Evolutionary conservation across 2,113 vertebrate species (phyloP).

Genomic region (Felis chaus): DNA sequence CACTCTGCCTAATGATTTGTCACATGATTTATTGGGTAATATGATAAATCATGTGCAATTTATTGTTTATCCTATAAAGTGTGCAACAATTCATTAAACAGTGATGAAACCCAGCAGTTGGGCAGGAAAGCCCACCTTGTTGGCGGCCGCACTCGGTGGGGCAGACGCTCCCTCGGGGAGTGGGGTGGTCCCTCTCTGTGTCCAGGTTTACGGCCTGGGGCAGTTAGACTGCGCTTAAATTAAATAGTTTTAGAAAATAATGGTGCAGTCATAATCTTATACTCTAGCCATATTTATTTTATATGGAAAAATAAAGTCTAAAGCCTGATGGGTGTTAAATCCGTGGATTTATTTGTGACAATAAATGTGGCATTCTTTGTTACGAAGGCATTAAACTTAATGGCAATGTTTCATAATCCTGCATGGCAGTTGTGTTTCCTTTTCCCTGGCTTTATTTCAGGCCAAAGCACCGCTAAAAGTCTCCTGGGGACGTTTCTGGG

Average conservation of each 20-base stretch:
- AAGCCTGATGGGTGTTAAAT: slow-evolving; percentile 76
- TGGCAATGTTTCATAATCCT: slow-evolving; percentile 68
- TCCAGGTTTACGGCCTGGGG: slow-evolving; percentile 55
- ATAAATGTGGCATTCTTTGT: slow-evolving; percentile 82
- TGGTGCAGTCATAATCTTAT: slow-evolving; percentile 80
- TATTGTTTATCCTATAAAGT: slow-evolving; percentile 90
- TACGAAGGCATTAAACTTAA: slow-evolving; percentile 78
- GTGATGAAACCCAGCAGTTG: slow-evolving; percentile 82
- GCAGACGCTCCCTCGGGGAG: background rate
- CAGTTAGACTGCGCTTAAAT: slow-evolving; percentile 70
- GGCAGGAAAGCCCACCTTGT: slow-evolving; percentile 75
- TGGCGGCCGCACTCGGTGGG: background rate
- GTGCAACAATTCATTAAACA: slow-evolving; percentile 88
- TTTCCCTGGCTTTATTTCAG: slow-evolving; percentile 40
- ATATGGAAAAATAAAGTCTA: slow-evolving; percentile 84
- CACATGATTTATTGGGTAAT: slow-evolving; percentile 90
- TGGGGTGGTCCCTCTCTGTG: background rate
- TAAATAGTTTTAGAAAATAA: slow-evolving; percentile 83
- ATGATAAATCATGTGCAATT: slow-evolving; percentile 89
- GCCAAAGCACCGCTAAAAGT: background rate
- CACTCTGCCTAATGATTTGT: slow-evolving; percentile 90
- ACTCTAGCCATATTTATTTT: slow-evolving; percentile 83
- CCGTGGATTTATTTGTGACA: slow-evolving; percentile 80
- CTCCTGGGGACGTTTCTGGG: background rate
- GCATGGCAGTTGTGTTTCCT: slow-evolving; percentile 46